phyloP scores from a whole-genome alignment of 2,797 vertebrate species.

The Pelochelys cantorii region DNA sequence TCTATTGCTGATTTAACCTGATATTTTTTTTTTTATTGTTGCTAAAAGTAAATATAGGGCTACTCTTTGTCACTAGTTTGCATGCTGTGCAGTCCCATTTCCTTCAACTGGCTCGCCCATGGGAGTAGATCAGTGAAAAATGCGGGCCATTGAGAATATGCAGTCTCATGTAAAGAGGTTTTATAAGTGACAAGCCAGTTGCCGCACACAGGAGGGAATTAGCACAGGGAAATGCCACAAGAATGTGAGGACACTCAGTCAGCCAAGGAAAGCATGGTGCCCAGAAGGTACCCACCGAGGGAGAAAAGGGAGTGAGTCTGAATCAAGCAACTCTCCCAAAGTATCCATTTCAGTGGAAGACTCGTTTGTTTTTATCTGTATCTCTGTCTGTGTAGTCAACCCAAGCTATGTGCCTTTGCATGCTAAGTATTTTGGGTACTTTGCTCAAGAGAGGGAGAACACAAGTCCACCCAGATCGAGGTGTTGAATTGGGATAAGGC shows the following conservation, averaged over 20 bases:
- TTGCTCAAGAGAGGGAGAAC: not conserved
- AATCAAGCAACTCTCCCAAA: not conserved
- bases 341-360: not conserved
- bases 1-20: not conserved
- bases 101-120: not conserved
- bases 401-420: too few species aligned
- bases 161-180: not conserved
- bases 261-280: too few species aligned
- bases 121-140: not conserved
- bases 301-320: too few species aligned
- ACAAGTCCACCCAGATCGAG: not conserved
- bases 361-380: too few species aligned
- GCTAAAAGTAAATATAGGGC: not conserved
- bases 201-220: not conserved
- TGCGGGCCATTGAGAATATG: not conserved
- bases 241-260: too few species aligned
- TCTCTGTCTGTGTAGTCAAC: too few species aligned
- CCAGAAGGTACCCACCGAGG: too few species aligned
- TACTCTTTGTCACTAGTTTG: not conserved
- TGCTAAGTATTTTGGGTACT: not conserved
- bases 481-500: not conserved
- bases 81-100: not conserved
- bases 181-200: not conserved
- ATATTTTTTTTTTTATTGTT: not conserved
- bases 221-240: not conserved